These are phyloP conservation scores for Anoura caudifer DNA, from an alignment of 2,113 vertebrate species.

Conservation along the genomic window DNA sequence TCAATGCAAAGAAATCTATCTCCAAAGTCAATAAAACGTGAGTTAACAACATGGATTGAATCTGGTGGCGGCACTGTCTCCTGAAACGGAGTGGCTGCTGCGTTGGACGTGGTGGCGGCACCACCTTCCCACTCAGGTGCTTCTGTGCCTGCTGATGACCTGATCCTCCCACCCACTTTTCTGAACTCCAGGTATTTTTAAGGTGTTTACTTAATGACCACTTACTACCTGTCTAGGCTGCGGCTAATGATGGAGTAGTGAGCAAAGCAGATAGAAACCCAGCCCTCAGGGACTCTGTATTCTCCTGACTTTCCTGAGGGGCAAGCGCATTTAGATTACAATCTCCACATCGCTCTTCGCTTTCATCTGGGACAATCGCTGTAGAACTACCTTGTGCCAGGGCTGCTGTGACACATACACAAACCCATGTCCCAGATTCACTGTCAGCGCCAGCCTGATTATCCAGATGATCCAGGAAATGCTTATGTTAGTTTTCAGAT, in stretches of 20 bases:
- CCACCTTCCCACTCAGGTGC: fast-evolving
- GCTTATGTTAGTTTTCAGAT: neutral
- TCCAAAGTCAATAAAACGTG: neutral
- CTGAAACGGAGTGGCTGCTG: neutral
- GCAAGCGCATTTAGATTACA: too few relatives aligned
- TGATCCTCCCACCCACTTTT: too few relatives aligned
- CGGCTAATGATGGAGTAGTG: neutral
- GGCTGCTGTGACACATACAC: neutral
- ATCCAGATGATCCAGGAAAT: neutral
- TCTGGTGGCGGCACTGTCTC: neutral
- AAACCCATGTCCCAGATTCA: neutral
- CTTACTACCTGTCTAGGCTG: fast-evolving
- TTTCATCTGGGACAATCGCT: neutral
- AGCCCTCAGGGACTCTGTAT: too few relatives aligned
- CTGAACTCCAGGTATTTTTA: neutral
- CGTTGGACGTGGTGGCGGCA: fast-evolving
- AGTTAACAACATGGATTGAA: neutral
- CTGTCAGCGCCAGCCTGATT: fast-evolving
- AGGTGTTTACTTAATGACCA: too few relatives aligned
- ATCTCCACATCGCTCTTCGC: neutral
- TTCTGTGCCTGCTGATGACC: neutral
- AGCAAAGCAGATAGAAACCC: neutral
- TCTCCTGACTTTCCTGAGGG: neutral
- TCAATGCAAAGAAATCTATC: neutral
- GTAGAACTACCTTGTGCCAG: neutral